phyloP scores from a whole-genome alignment of 2,888 invertebrate species.

The Alsophila aescularia region DNA sequence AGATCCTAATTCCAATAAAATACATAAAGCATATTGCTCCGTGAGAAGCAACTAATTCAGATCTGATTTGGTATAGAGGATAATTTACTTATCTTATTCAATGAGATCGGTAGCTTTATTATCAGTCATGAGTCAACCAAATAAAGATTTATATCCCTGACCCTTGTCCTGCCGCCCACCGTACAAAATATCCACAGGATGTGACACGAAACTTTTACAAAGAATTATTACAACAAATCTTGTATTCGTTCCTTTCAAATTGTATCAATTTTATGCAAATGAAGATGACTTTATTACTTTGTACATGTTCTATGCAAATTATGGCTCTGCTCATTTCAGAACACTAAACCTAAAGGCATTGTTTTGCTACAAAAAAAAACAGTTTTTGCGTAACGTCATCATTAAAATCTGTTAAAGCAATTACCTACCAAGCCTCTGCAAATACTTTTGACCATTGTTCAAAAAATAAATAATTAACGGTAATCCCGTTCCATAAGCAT shows the following conservation, averaged over 20 bases:
- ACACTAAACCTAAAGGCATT: not conserved
- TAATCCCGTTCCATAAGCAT: conserved; percentile 8
- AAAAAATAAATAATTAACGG: conserved; percentile 1
- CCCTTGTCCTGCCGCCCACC: conserved; percentile 32
- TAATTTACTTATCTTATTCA: conserved; percentile 6
- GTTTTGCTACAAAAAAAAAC: not conserved
- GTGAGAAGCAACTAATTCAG: not conserved
- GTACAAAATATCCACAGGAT: conserved; percentile 16
- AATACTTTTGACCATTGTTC: not conserved
- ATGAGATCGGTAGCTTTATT: conserved; percentile 34
- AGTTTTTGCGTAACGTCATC: not conserved
- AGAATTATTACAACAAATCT: not conserved
- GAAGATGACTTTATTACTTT: not conserved
- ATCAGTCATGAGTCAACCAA: conserved; percentile 31
- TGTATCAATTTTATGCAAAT: not conserved
- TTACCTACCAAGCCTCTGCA: not conserved
- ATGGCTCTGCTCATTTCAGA: not conserved
- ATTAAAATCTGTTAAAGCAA: not conserved
- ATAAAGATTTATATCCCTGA: conserved; percentile 44
- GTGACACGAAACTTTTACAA: conserved; percentile 8
- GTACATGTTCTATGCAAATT: not conserved
- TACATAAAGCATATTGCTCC: too few relatives aligned
- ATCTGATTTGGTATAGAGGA: not conserved
- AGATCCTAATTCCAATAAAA: too few relatives aligned
- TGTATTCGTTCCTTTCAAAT: not conserved